Evolutionary conservation across 2,888 invertebrate genomes (phyloP), one percentile per base, ranked within the genome.

Genomic region (Papilio elwesi): DNA sequence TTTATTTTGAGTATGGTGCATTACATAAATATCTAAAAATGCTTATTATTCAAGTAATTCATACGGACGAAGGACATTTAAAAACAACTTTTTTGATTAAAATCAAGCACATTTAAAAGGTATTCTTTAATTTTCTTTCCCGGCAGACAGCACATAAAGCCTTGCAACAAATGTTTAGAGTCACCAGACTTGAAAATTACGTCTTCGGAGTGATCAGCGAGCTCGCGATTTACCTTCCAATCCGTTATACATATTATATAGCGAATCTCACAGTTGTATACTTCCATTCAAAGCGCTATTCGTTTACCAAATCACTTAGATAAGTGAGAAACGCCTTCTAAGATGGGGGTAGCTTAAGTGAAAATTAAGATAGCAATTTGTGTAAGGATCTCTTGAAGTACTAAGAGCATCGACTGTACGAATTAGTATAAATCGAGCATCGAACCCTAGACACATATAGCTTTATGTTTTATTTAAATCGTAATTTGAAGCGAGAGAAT

Each of bases 181-280:
- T 11, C 48, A 64, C 47, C 16, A 64, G 63, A 64, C 63, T 64
- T 48, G 63, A 64, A 64, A 64, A 64, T 64, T 64, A 47, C 48
- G 13, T 57, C 9, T 16, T 10, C 11, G 48, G 47, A n/a, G 43
- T 43, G 43, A 43, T 43, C 43, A 43, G 7, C 8, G 43, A 43
- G 6, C 43, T 43, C 43, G 43, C 43, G 26, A 26, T 26, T 26
- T 26, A 26, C 26, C 26, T 26, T 26, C 26, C 26, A 2, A 2
- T 26, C 4, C 26, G 26, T 26, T 26, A 1, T 26, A 26, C 26
- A 26, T 26, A 26, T 26, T 26, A 26, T 26, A n/a, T n/a, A n/a
- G n/a, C n/a, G 26, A 26, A 26, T 43, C n/a, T n/a, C n/a, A n/a
- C n/a, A n/a, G 43, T 43, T 43, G 2, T 43, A 43, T 9, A 43